phyloP scores from a whole-genome alignment of 2,888 invertebrate genomes.

The Leuctra nigra region DNA sequence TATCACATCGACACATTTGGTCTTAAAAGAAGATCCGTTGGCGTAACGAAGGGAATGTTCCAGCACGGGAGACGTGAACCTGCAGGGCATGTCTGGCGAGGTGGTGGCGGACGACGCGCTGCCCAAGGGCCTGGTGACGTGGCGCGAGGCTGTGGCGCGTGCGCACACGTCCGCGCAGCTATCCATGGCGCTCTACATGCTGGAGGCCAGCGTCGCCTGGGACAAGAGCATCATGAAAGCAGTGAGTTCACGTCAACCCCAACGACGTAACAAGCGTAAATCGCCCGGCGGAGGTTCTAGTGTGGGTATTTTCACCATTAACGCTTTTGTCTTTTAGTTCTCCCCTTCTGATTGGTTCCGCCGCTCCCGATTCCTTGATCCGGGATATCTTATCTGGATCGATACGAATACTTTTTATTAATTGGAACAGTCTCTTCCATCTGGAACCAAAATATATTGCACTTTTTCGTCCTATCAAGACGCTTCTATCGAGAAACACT shows the following conservation, averaged over 20 bases:
- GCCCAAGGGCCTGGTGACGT: conserved; percentile 71
- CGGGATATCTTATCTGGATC: too few relatives aligned
- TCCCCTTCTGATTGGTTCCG: too few relatives aligned
- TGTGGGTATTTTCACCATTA: conserved; percentile 30
- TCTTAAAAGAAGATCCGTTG: too few relatives aligned
- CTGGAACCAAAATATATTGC: too few relatives aligned
- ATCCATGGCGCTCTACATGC: conserved; percentile 79
- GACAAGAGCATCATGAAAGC: conserved; percentile 99
- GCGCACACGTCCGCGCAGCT: conserved; percentile 86
- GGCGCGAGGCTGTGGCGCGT: conserved; percentile 83
- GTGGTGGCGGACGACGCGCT: conserved; percentile 49
- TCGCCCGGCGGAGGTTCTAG: conserved; percentile 29
- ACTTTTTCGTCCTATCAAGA: too few relatives aligned
- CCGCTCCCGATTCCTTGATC: too few relatives aligned
- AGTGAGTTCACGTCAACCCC: conserved; percentile 54
- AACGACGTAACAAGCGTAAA: conserved; percentile 10
- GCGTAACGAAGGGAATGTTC: too few relatives aligned
- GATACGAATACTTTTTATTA: too few relatives aligned
- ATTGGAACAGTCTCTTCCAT: too few relatives aligned
- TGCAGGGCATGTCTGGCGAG: conserved; percentile 43
- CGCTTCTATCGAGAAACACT: too few relatives aligned
- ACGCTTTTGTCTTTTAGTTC: conserved; percentile 14
- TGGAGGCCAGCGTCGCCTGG: conserved; percentile 94
- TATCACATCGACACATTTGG: too few relatives aligned
- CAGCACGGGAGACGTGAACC: conserved; percentile 55